phyloP scores from a whole-genome alignment of 2,113 vertebrate species.

The Myotis yumanensis region DNA sequence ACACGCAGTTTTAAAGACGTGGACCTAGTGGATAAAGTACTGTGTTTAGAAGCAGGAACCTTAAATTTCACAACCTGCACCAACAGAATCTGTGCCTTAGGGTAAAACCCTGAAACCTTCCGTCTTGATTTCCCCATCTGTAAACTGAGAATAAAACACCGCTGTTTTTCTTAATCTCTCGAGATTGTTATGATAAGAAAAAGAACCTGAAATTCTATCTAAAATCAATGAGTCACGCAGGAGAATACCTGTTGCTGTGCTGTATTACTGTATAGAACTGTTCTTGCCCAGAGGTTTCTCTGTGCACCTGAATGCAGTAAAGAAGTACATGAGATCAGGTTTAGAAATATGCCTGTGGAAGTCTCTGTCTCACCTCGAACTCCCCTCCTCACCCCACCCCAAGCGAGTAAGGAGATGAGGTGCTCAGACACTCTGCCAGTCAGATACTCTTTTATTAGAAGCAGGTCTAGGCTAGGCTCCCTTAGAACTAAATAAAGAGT shows the following conservation, averaged over 20 bases:
- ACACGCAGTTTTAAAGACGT: background rate
- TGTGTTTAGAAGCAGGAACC: background rate
- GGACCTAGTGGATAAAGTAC: background rate
- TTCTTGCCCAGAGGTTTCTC: background rate
- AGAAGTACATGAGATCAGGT: background rate
- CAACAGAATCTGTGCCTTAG: background rate
- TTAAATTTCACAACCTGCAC: slow-evolving; percentile 18
- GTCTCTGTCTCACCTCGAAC: background rate
- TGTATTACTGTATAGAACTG: background rate
- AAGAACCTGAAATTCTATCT: slow-evolving; percentile 12
- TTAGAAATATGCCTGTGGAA: background rate
- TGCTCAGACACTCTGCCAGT: background rate
- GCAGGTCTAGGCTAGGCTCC: background rate
- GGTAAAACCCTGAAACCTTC: background rate
- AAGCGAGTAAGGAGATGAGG: background rate
- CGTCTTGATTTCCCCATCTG: background rate
- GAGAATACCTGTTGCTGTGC: background rate
- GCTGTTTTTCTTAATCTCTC: slow-evolving; percentile 51
- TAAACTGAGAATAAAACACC: background rate
- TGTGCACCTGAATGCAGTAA: background rate
- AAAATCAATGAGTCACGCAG: background rate
- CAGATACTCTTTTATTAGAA: background rate
- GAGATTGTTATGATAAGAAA: slow-evolving; percentile 8
- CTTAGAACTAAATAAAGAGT: background rate
- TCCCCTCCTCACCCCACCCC: background rate